A percentile compares a stretch with the other conserved stretches of the same genome.
Evolutionary conservation across 2,888 invertebrate genomes (phyloP).

Genomic region (Drepanosiphum platanoidis): DNA sequence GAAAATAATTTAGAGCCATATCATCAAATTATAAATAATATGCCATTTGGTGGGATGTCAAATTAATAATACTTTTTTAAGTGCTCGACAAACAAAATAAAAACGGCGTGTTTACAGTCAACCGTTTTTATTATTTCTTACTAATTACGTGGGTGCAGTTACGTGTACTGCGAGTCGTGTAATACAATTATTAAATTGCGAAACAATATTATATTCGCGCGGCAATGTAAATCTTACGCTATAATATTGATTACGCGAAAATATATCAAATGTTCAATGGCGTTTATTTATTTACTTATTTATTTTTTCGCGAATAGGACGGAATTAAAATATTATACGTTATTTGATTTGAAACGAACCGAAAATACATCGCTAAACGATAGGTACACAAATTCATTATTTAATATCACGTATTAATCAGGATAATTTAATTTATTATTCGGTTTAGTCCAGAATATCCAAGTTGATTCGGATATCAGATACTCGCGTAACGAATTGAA

Average conservation of each 20-base stretch:
- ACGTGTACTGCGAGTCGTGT: too few species aligned
- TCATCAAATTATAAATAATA: background rate
- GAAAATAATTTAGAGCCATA: background rate
- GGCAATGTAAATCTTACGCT: too few species aligned
- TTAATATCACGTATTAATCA: background rate
- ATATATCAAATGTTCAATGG: too few species aligned
- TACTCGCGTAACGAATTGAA: background rate
- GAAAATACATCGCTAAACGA: background rate
- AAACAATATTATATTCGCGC: too few species aligned
- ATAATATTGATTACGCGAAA: too few species aligned
- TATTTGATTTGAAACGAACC: background rate
- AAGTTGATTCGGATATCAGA: background rate
- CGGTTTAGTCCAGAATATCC: background rate
- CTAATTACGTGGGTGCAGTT: too few species aligned
- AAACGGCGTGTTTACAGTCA: background rate
- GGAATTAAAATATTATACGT: background rate
- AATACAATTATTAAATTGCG: too few species aligned
- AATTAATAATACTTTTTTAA: conserved; percentile 1
- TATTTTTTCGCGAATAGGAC: too few species aligned
- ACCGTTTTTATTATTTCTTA: background rate
- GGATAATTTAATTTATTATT: background rate
- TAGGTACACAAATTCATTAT: background rate
- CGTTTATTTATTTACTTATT: too few species aligned
- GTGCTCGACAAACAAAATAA: background rate
- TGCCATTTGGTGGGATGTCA: background rate